A percentile compares a stretch with the other conserved stretches of the same genome.
These are phyloP conservation scores for Chrysocyon brachyurus DNA, from an alignment of 2,797 vertebrate species.

Conservation along the genomic window DNA sequence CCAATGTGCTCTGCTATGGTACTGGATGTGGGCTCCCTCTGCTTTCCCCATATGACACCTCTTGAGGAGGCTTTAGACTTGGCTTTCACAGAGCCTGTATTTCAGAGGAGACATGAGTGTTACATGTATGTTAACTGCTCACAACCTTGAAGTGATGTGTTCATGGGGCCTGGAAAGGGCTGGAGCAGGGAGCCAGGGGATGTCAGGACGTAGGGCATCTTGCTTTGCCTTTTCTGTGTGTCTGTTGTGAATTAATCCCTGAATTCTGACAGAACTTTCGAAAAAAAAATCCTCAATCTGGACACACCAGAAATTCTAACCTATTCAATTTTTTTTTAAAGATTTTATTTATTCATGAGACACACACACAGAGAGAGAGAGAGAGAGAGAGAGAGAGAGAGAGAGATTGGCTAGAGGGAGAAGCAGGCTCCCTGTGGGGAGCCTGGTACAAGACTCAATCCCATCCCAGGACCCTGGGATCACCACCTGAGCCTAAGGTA, in stretches of 20 bases:
- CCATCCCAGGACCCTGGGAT: no score
- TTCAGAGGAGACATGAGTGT: not conserved
- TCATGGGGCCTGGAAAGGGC: no score
- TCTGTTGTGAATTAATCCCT: not conserved
- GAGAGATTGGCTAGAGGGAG: no score
- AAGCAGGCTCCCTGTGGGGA: no score
- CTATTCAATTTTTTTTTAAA: not conserved
- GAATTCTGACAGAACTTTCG: not conserved
- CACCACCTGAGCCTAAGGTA: no score
- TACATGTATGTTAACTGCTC: no score
- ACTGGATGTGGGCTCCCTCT: fast-evolving
- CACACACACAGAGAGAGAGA: no score
- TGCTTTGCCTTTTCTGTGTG: not conserved
- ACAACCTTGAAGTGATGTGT: not conserved
- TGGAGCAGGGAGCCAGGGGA: not conserved
- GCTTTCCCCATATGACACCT: not conserved
- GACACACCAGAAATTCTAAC: not conserved
- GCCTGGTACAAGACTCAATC: no score
- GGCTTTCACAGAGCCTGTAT: not conserved
- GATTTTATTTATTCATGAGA: no score
- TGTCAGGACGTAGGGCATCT: not conserved
- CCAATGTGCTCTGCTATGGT: no score
- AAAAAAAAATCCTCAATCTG: not conserved
- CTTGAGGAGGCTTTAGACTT: not conserved
- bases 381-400: no score